These are phyloP conservation scores for Meloe dianella DNA, from an alignment of 2,888 invertebrate genomes.

Conservation along the genomic window DNA sequence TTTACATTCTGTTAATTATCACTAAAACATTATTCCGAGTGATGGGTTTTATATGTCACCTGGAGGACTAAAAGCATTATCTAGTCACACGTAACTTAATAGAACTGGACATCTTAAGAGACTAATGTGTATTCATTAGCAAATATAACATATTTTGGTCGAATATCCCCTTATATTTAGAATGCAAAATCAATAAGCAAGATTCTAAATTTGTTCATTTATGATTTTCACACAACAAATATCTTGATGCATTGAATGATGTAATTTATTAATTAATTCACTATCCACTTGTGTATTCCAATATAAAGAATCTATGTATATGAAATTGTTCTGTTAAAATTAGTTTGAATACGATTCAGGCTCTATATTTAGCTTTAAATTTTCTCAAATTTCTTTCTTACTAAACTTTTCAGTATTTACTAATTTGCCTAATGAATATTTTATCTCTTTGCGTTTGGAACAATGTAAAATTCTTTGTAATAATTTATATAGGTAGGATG, in stretches of 20 bases:
- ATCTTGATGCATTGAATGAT: not conserved
- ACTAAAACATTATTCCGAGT: not conserved
- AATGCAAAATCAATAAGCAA: not conserved
- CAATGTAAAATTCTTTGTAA: not conserved
- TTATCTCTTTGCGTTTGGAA: not conserved
- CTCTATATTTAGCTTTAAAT: not conserved
- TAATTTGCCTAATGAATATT: not conserved
- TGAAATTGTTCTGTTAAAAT: not conserved
- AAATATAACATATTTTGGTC: not conserved
- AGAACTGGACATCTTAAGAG: conserved; percentile 6
- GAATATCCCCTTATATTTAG: not conserved
- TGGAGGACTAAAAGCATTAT: conserved; percentile 19
- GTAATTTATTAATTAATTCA: not conserved
- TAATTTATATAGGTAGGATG: not conserved
- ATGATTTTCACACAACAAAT: not conserved
- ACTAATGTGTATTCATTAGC: conserved; percentile 13
- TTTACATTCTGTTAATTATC: conserved; percentile 12
- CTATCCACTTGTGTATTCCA: not conserved
- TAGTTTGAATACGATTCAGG: not conserved
- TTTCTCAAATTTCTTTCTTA: not conserved
- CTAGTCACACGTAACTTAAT: conserved; percentile 16
- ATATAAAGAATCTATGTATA: not conserved
- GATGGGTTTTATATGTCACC: conserved; percentile 22
- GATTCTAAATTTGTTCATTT: not conserved
- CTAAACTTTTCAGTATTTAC: not conserved